Base-by-base conservation (phyloP, 2,113 vertebrate genomes). In the Bostrychus sinensis region DNA sequence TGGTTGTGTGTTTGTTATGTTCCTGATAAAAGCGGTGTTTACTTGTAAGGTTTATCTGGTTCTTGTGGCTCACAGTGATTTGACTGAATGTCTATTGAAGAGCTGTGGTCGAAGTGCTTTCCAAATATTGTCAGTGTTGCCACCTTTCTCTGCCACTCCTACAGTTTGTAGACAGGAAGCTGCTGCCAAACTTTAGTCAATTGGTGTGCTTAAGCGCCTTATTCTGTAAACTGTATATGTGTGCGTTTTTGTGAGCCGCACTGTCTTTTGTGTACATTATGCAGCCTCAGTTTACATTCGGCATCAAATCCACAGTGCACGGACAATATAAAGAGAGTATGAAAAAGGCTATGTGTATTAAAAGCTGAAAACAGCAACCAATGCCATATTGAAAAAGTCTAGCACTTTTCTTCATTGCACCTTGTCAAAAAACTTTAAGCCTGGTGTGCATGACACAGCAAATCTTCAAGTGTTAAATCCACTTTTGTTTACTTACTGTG, bases 81-180 rank as follows among this genome's bases (percentile, higher is more conserved):
- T 81, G 85, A 90, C 76, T 81, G 83, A 85, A 67, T 61, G 75
- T 73, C 70, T 80, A 60, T 78, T 77, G 74, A 56, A 5, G 56
- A 72, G 67, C 48, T 75, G 51, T 17, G 66, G 80, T 76, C 58
- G 56, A 76, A 83, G 74, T 72, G 76, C 56, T 74, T 75, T 80
- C 8, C 38, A 77, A 78, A 82, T 65, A 48, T 77, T 86, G 83
- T 88, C 75, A 88, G 72, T 75, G 71, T 82, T 72, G 62, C 57
- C 63, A 59, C 66, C 58, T 50, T 57, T 54, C 56, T 41, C 59
- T 72, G 66, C 60, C 74, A 70, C 23, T 8, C 59, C 41, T 46
- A 56, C 67, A 70, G 72, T 72, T 41, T 26, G 75, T 56, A 70
- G 58, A 78, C 62, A 69, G 54, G 22, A 64, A 28, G 28, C 43